Base-by-base conservation (phyloP, 1,140 invertebrate genomes). In the Saxidomus purpurata region DNA sequence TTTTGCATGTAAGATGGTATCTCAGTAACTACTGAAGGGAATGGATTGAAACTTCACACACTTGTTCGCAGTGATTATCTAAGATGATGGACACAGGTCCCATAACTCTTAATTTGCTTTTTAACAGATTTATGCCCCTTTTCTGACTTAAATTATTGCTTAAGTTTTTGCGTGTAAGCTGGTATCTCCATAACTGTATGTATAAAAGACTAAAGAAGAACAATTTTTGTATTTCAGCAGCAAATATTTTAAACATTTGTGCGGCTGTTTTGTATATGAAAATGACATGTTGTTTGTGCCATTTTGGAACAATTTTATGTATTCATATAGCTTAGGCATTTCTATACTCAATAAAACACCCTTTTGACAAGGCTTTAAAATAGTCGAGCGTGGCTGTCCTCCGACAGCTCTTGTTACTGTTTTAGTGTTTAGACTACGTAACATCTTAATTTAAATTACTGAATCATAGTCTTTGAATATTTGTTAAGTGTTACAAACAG, bases 371-470 rank as follows among this genome's bases (percentile, higher is more conserved):
- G 43, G 43, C 43, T 43, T 43, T 43, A 43, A 43, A 43, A 43
- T 43, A 43, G 43, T 43, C 15, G 43, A 43, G 43, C 43, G 15
- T 43, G 43, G 43, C 43, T 43, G 43, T 43, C 43, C 43, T 43
- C 15, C 43, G 43, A 43, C 43, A 43, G 43, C 43, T 43, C 43
- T 59, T 59, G 52, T 59, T 59, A 59, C 52, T 59, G 52, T 59
- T 59, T 59, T 59, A 59, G 52, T 59, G 52, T 59, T 22, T 22
- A 59, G 52, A 59, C 52, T 59, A 59, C n/a, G 52, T 59, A 59
- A 59, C 52, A 59, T 59, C 52, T 59, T 59, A 59, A 59, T 59
- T 59, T 59, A 59, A 59, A 59, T 59, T 59, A 59, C 52, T 59
- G 19, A 59, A 59, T 59, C 52, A 59, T 59, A 59, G 52, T 59